Base-by-base conservation (phyloP, 1,140 invertebrate genomes). In the Asobara japonica region DNA sequence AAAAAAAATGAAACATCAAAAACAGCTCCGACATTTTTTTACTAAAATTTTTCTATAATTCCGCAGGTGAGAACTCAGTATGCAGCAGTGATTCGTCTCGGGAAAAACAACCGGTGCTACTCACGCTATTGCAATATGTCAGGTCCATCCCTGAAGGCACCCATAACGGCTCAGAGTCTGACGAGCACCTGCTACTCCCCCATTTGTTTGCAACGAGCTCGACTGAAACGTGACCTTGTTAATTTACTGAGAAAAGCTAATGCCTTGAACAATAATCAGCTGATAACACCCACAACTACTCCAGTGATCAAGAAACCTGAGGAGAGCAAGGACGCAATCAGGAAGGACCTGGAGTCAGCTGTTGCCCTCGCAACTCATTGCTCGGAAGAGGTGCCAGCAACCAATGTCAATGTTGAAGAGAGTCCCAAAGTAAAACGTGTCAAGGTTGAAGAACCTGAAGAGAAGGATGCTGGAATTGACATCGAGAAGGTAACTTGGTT, bases 101-200 rank as follows among this genome's bases (percentile, higher is more conserved):
- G 89, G 33, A 91, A 93, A 81, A 90, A 91, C 73, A 90, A 89
- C 74, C 89, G 89, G 72, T 95, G 94, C 81, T 95, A 95, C 76
- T 91, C 91, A 0, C 87, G 86, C 76, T 89, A 90, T 48, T 95
- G 94, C 77, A 93, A 93, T 75, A 90, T 90, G 70, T 89, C 89
- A 48, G 86, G 74, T 5, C 73, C 76, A 0, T 71, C 71, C 3
- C 76, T 73, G 64, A 87, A 83, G 71, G 77, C 74, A 60, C 62
- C 88, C 20, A 82, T 88, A 65, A 85, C 87, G 2, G 80, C 90
- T 11, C 89, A 90, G 68, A 89, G 83, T 72, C 77, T 90, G 4
- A 90, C 89, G 60, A 83, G 89, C 1, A 91, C 89, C 48, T 95
- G 94, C 77, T 95, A 94, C 80, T 95, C 94, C 4, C 94, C 93